Conservation (phyloP, 2,797 vertebrate species). For the Falco rusticolus region DNA sequence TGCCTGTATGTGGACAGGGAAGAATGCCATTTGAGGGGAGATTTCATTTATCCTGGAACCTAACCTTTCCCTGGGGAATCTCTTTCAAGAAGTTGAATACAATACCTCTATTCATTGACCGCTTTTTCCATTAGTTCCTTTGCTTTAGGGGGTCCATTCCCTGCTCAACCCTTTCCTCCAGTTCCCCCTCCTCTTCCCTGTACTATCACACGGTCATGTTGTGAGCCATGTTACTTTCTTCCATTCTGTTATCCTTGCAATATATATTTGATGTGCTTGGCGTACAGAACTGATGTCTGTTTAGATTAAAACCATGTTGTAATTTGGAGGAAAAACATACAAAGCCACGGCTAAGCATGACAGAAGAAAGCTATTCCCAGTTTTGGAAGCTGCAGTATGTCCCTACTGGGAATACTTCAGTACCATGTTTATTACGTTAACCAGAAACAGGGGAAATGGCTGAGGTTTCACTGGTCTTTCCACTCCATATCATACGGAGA, state of each 20-base stretch:
- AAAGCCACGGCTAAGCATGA: not conserved
- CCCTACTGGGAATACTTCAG: not conserved
- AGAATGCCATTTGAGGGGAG: not conserved
- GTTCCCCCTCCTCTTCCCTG: not conserved
- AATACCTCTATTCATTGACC: slow-evolving; percentile 60
- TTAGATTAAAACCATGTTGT: slow-evolving; percentile 56
- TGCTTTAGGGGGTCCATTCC: not conserved
- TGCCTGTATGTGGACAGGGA: not conserved
- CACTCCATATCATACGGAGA: not conserved
- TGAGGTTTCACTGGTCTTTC: not conserved
- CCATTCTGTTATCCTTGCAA: not conserved
- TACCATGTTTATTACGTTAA: slow-evolving; percentile 23
- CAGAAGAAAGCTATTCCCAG: not conserved
- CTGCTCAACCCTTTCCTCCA: not conserved
- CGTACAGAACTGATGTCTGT: not conserved
- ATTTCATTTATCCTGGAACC: slow-evolving; percentile 53
- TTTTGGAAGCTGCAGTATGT: slow-evolving; percentile 32
- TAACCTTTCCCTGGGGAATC: slow-evolving; percentile 43
- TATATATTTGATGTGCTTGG: slow-evolving; percentile 13
- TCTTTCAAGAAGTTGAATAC: not conserved
- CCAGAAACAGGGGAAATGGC: not conserved
- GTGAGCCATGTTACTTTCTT: not conserved
- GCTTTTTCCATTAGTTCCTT: not conserved
- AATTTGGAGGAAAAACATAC: slow-evolving; percentile 49
- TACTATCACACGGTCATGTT: not conserved